Conservation (phyloP, 2,797 vertebrate species). For the Lacerta bilineata region DNA sequence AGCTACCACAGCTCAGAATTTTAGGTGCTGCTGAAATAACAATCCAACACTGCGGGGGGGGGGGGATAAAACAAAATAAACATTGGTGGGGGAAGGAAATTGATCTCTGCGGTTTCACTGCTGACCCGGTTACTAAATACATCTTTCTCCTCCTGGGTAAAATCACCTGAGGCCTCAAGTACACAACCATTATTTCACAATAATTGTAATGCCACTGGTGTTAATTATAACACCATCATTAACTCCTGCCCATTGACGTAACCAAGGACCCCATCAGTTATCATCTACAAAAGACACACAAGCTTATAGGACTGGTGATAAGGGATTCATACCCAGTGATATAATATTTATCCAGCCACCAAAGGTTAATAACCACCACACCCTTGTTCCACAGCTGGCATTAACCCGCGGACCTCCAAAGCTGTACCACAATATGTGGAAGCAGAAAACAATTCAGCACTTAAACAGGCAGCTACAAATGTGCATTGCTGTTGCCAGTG, state of each 20-base stretch:
- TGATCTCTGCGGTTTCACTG: not conserved
- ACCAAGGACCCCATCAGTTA: not conserved
- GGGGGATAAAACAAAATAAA: not conserved
- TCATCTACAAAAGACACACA: not conserved
- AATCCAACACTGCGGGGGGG: not conserved
- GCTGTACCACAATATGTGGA: not conserved
- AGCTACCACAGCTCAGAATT: not conserved
- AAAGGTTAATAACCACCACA: not conserved
- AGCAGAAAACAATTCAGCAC: not conserved
- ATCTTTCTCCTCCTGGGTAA: not conserved
- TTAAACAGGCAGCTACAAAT: not conserved
- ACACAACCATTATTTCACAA: slow-evolving; percentile 18
- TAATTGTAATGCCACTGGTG: not conserved
- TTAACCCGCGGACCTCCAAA: slow-evolving; percentile 13
- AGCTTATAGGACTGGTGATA: not conserved
- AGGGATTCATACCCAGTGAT: slow-evolving; percentile 5
- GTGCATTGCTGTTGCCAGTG: not conserved
- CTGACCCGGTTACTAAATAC: not conserved
- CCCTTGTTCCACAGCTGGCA: not conserved
- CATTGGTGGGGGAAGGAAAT: not conserved
- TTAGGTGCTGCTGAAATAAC: slow-evolving; percentile 21
- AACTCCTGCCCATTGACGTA: slow-evolving; percentile 3
- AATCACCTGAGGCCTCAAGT: not conserved
- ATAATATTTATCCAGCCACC: slow-evolving; percentile 23
- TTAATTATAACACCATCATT: slow-evolving; percentile 4